Percentiles rank a stretch among this genome's conserved stretches.
Conservation (phyloP, 2,113 vertebrate genomes). For the Campylomormyrus numenius region DNA sequence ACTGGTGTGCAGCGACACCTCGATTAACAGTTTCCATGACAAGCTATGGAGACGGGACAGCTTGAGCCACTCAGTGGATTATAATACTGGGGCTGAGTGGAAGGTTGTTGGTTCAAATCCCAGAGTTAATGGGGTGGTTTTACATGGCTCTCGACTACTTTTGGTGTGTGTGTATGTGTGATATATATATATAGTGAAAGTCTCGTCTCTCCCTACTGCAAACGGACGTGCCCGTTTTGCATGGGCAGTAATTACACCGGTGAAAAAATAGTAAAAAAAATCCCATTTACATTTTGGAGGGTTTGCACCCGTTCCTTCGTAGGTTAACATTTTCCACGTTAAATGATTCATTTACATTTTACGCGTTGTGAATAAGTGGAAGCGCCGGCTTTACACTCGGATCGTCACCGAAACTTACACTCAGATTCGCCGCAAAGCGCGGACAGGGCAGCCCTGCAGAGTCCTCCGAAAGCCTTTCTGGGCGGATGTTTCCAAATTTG, state of each 20-base stretch:
- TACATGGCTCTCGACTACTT: neutral
- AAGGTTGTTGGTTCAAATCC: neutral
- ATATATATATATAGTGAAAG: neutral
- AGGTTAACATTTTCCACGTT: neutral
- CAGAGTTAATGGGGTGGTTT: neutral
- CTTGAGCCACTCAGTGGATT: neutral
- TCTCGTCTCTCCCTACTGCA: neutral
- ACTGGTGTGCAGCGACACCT: neutral
- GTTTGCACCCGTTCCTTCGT: neutral
- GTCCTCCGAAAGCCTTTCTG: neutral
- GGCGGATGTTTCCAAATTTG: constrained; percentile 21
- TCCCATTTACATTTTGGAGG: neutral
- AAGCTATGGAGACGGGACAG: neutral
- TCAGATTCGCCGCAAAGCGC: neutral
- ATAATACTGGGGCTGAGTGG: neutral
- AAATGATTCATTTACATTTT: neutral
- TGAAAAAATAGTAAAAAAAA: neutral
- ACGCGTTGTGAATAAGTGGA: neutral
- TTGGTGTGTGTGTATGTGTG: too few relatives aligned
- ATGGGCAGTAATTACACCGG: neutral
- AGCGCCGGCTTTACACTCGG: neutral
- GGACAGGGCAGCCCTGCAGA: neutral
- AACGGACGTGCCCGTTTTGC: neutral
- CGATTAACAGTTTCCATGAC: neutral
- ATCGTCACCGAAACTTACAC: neutral